These are phyloP conservation scores for Lepidocyrtoides sp. DNA, from an alignment of 2,888 invertebrate species.

Conservation along the genomic window DNA sequence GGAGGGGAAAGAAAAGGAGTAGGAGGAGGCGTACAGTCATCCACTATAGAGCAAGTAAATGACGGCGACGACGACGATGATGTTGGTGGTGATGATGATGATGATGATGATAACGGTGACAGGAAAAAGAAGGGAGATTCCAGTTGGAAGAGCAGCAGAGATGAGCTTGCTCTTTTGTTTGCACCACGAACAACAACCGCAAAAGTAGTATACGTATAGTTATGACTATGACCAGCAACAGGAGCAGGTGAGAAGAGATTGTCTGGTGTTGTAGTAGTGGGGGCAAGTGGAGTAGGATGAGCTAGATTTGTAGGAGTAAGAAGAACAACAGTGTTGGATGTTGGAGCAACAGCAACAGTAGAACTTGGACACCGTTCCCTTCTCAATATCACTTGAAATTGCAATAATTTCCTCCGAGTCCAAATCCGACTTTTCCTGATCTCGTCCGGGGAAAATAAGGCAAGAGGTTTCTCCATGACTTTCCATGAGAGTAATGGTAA, in stretches of 20 bases:
- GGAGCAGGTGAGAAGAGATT: slow-evolving; percentile 73
- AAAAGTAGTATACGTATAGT: slow-evolving; percentile 4
- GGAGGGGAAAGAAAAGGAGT: slow-evolving; percentile 53
- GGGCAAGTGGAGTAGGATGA: slow-evolving; percentile 53
- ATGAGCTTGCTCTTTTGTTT: slow-evolving; percentile 55
- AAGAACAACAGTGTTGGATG: slow-evolving; percentile 17
- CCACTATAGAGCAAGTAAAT: slow-evolving; percentile 13
- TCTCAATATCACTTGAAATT: slow-evolving; percentile 78
- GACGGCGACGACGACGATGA: slow-evolving; percentile 48
- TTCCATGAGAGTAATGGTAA: slow-evolving; percentile 66
- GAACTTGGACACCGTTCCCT: slow-evolving; percentile 40
- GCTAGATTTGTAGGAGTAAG: slow-evolving; percentile 41
- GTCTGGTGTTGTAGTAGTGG: slow-evolving; percentile 39
- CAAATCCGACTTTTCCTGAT: slow-evolving; percentile 77
- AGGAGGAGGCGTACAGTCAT: slow-evolving; percentile 55
- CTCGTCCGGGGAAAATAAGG: slow-evolving; percentile 79
- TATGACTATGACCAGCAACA: slow-evolving; percentile 73
- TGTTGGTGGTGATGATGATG: slow-evolving; percentile 53
- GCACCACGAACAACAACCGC: slow-evolving; percentile 49
- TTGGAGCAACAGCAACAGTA: slow-evolving; percentile 60
- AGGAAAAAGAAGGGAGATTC: slow-evolving; percentile 37
- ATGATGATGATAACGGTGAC: slow-evolving; percentile 54
- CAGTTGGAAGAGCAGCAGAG: slow-evolving; percentile 40
- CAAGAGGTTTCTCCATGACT: slow-evolving; percentile 71
- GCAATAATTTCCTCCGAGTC: slow-evolving; percentile 76